Evolutionary conservation across 2,888 invertebrate genomes (phyloP), one percentile per base, ranked within the genome.

Genomic region (Periphyllus acericola): DNA sequence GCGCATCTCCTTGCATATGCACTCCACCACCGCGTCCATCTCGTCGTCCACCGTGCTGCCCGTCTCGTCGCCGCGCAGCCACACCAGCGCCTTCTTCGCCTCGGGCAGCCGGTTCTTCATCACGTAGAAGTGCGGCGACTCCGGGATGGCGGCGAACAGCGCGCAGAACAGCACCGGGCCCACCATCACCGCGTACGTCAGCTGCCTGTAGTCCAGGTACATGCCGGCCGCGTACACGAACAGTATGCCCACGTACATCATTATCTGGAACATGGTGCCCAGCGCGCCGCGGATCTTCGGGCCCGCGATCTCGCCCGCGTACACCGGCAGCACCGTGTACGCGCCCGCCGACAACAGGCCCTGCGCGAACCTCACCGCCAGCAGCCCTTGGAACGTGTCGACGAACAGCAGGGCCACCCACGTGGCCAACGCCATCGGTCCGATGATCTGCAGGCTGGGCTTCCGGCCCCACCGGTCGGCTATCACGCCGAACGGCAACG

Each of bases 91-190:
- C 8, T 82, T 40, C 89, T 91, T 92, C 0, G 94, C 94, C 0
- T 92, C 92, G 1, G 92, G 92, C 8, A 92, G 90, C 52, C 92
- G 91, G 1, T 92, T 93, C 89, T 92, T 92, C 91, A 93, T 93
- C 68, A 94, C 91, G 78, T 94, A 92, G 90, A 92, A 94, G 90
- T 94, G 94, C 2, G 94, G 94, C 0, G 94, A 94, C 90, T 94
- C 94, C 0, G 94, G 94, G 91, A 94, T 92, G 93, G 93, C 93
- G 14, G 92, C 89, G 90, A 94, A 93, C 0, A 92, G 92, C 92
- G 92, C 68, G 76, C 93, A 92, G 89, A 93, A 93, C 34, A 92
- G 89, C 6, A 93, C 90, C 0, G 94, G 93, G 46, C 94, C 91
- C 0, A 92, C 90, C 3, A 93, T 90, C 46, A 93, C 92, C 34